Evolutionary conservation across 23 tunicate genomes (phyloP), one percentile per base, ranked within the genome.

Genomic region (Phallusia fumigata): DNA sequence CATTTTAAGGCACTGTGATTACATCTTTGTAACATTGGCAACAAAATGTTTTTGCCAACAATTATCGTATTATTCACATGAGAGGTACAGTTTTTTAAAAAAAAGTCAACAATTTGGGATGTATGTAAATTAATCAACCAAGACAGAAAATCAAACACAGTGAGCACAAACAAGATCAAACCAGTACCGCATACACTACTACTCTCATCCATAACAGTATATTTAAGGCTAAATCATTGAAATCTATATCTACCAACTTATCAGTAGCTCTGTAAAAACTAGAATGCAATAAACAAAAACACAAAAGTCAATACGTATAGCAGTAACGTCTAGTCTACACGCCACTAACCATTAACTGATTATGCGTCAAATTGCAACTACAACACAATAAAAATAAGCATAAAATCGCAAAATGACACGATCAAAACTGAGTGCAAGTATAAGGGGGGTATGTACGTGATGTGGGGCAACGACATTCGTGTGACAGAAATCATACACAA

Each of bases 401-500:
- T 58, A 58, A 22, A 58, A 58, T 58, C 26, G 69, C 69, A 8
- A 40, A 40, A 40, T 40, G 47, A 40, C 47, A 40, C 10, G 47
- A 58, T 58, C 69, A 58, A 58, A 22, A 58, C 28, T 6, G 26
- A 58, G 69, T 58, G 69, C 69, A 58, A 58, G 69, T 58, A 58
- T 58, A 6, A 58, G 3, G 28, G n/a, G n/a, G n/a, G n/a, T n/a
- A n/a, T 21, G 69, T 58, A 24, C 13, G 69, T 58, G 26, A 24
- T 1, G 69, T 3, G 15, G 16, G 26, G 28, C 69, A 21, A 58
- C 69, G 28, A 58, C 8, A 1, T 22, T 58, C 34, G n/a, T n/a
- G 2, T 33, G 12, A 5, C 30, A 74, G 3, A 32, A 5, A 1
- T 79, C 19, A 93, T 15, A 94, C 90, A 53, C 98, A 94, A 40